A percentile compares a stretch with the other conserved stretches of the same genome.
Conservation (phyloP, 2,797 vertebrate species). For the Pempheris klunzingeri region DNA sequence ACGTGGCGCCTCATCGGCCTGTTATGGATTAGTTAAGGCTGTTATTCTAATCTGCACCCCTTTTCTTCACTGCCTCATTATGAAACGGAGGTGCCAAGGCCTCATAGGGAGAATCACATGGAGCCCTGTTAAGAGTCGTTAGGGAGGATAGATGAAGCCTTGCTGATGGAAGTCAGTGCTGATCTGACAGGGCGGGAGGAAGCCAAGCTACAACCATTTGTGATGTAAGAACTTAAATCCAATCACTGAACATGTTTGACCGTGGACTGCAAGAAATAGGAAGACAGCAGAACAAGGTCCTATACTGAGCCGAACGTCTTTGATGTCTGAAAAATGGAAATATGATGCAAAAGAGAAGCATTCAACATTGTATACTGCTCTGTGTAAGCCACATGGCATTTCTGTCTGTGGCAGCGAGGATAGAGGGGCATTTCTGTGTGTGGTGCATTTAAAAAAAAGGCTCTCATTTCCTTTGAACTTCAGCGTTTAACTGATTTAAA, state of each 20-base stretch:
- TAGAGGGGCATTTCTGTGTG: conserved; percentile 3
- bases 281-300: conserved; percentile 57
- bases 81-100: conserved; percentile 74
- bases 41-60: conserved; percentile 83
- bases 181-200: conserved; percentile 52
- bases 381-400: conserved; percentile 9
- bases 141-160: conserved; percentile 46
- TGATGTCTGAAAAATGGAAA: conserved; percentile 64
- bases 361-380: conserved; percentile 23
- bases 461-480: conserved; percentile 35
- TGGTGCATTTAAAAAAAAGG: not conserved
- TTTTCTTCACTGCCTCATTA: conserved; percentile 79
- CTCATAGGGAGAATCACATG: conserved; percentile 62
- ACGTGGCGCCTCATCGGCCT: conserved; percentile 72
- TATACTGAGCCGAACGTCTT: conserved; percentile 35
- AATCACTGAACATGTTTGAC: conserved; percentile 66
- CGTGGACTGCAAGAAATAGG: conserved; percentile 47
- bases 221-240: conserved; percentile 72
- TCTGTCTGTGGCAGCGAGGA: conserved; percentile 3
- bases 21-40: conserved; percentile 83
- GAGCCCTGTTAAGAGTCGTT: conserved; percentile 50
- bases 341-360: conserved; percentile 59
- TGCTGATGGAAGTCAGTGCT: conserved; percentile 51
- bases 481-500: conserved; percentile 51
- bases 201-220: conserved; percentile 52